Percentiles rank a stretch among this genome's conserved stretches.
These are phyloP conservation scores for Caenorhabditis doughertyi DNA, from an alignment of 2,888 invertebrate species.

Conservation along the genomic window DNA sequence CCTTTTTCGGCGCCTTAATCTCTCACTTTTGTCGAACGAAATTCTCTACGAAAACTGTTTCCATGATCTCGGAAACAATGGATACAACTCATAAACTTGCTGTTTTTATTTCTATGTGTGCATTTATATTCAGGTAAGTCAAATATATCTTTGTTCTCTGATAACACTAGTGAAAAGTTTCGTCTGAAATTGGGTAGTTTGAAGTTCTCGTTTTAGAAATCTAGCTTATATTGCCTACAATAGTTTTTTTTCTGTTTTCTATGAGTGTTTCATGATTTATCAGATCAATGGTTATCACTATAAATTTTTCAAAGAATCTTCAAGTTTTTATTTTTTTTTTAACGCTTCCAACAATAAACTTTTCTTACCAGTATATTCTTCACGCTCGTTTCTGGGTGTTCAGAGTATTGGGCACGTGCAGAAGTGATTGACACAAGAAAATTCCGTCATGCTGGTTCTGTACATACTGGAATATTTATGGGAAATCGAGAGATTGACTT, in stretches of 20 bases:
- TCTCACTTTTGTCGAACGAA: slow-evolving; percentile 25
- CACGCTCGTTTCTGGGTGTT: slow-evolving; percentile 38
- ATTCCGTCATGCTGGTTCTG: slow-evolving; percentile 41
- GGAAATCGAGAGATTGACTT: slow-evolving; percentile 61
- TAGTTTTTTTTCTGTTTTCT: too few relatives aligned
- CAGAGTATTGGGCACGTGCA: slow-evolving; percentile 60
- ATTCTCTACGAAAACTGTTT: background rate
- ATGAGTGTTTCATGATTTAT: too few relatives aligned
- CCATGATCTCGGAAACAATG: slow-evolving; percentile 19
- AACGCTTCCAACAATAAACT: background rate
- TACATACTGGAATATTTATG: slow-evolving; percentile 56
- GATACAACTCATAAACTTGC: slow-evolving; percentile 54
- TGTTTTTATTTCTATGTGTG: slow-evolving; percentile 52
- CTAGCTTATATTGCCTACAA: too few relatives aligned
- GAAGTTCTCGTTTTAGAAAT: too few relatives aligned
- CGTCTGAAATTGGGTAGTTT: too few relatives aligned
- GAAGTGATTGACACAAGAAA: slow-evolving; percentile 58
- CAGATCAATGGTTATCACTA: too few relatives aligned
- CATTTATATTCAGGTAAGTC: slow-evolving; percentile 55
- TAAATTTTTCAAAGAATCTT: background rate
- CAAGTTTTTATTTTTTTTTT: too few relatives aligned
- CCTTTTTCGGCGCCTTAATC: slow-evolving; percentile 25
- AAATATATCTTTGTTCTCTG: background rate
- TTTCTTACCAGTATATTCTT: slow-evolving; percentile 48
- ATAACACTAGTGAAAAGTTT: too few relatives aligned